Evolutionary conservation across 2,797 vertebrate genomes (phyloP), one percentile per base, ranked within the genome.

Genomic region (Champsocephalus gunnari): DNA sequence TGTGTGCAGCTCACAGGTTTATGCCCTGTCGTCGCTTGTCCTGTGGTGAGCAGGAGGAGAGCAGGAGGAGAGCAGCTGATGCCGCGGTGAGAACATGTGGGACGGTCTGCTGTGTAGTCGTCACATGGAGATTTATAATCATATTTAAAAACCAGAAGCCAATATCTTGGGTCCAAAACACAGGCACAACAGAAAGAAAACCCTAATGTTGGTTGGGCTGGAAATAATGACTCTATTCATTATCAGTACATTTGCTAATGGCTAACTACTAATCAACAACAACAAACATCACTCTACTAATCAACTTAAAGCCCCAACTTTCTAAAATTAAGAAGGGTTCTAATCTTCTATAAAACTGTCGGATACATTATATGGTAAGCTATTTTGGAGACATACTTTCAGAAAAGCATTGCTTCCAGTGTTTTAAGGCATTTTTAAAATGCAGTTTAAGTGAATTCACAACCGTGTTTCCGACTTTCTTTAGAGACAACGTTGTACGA

Each of bases 61-160:
- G 24, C 24, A 28, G 24, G 24, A 28, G 75, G 71, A 72, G 70
- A 81, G 68, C 86, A 89, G 89, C 79, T 89, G 88, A 84, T 68
- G 55, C 10, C 34, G 74, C 38, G 79, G 67, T 17, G 67, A 64
- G 64, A 43, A 43, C 72, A 28, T 53, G 45, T 51, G 84, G 61
- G 11, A 51, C 48, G 13, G 17, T 13, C 32, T 50, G 56, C 17
- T 54, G 61, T 53, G 12, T 14, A 41, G 21, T n/a, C 10, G 0
- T 80, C 76, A 76, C 74, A 75, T 51, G 70, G 45, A 71, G 13
- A 50, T 24, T 12, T 19, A 49, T 49, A 7, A 38, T 21, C 2
- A 17, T 41, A 2, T 7, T 68, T 48, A 50, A 8, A 44, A 49
- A 62, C 5, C 10, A 44, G 43, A 2, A 38, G 12, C 32, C 16